Evolutionary conservation across 2,888 invertebrate genomes (phyloP), one percentile per base, ranked within the genome.

Genomic region (Tetranychus piercei): DNA sequence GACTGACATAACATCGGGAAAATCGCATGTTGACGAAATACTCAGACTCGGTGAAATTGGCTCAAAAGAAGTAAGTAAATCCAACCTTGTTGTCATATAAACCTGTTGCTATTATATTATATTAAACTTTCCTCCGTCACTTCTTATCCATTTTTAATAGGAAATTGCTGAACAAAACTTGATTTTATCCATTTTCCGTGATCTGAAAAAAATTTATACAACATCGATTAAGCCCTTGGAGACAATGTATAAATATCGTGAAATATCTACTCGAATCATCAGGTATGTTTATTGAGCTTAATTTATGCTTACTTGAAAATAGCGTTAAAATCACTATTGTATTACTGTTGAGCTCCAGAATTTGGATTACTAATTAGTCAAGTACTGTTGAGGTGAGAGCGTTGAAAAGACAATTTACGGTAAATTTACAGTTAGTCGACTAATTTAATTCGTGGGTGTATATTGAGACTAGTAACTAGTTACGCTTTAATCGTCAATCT

Each of bases 181-280:
- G 11, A 78, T 79, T 20, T 74, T 75, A 22, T 74, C 88, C 34
- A 87, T 92, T 44, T 86, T 93, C 45, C 88, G 89, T 79, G 92
- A 93, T 80, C 85, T 94, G 79, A 94, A 94, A 82, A 88, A 87
- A 71, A 85, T 91, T 74, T 92, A 92, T 80, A 92, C 92, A 82
- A 88, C 86, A 78, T 90, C 92, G 4, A 91, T 94, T 73, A 91
- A 92, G 82, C 94, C 94, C 1, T 84, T 94, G 80, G 94, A 94
- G 85, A 87, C 86, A n/a, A 83, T 91, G 45, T 95, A 92, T 83
- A 93, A 92, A 82, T 94, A 93, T 81, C 87, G 91, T 80, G 93
- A 94, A 82, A 86, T 94, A 75, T 93, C 93, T 82, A 92, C 92
- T 82, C 87, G 92, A 78, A 92, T 91, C 83, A 75, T 79, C 34